A percentile compares a stretch with the other conserved stretches of the same genome.
phyloP scores from a whole-genome alignment of 1,140 invertebrate species.

The Dendroctonus ponderosae region DNA sequence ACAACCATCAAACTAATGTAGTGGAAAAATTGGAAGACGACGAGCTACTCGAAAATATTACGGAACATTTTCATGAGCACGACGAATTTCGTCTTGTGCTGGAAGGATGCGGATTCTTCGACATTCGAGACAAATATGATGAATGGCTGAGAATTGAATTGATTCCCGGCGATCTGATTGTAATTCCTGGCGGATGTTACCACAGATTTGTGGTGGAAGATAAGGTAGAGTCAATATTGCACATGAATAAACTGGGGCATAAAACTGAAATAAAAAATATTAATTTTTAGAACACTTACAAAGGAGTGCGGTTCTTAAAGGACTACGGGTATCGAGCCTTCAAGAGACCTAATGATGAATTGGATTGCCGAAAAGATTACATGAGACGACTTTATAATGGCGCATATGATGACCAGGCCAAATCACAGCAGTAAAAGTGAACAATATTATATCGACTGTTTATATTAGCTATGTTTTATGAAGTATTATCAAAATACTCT shows the following conservation, averaged over 20 bases:
- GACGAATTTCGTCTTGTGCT: slow-evolving; percentile 89
- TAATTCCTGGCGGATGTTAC: slow-evolving; percentile 93
- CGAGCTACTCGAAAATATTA: slow-evolving; percentile 85
- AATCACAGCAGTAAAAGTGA: neutral
- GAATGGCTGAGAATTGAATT: slow-evolving; percentile 87
- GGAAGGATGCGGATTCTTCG: slow-evolving; percentile 78
- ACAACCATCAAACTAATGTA: slow-evolving; percentile 21
- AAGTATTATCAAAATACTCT: no score
- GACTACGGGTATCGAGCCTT: slow-evolving; percentile 87
- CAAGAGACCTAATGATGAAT: slow-evolving; percentile 82
- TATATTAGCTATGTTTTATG: no score
- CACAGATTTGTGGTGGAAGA: slow-evolving; percentile 90
- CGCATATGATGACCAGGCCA: slow-evolving; percentile 28
- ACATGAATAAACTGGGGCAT: no score
- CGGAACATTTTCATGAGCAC: slow-evolving; percentile 92
- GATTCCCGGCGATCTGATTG: slow-evolving; percentile 78
- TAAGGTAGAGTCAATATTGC: slow-evolving; percentile 54
- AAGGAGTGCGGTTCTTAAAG: slow-evolving; percentile 80
- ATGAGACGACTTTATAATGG: slow-evolving; percentile 61
- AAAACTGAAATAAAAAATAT: no score
- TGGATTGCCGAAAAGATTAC: slow-evolving; percentile 72
- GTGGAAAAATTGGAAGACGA: slow-evolving; percentile 61
- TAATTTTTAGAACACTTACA: slow-evolving; percentile 72
- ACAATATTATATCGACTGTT: no score
- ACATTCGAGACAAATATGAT: slow-evolving; percentile 62